Conservation (phyloP, 2,888 invertebrate species). For the Pseudanteris insignis region DNA sequence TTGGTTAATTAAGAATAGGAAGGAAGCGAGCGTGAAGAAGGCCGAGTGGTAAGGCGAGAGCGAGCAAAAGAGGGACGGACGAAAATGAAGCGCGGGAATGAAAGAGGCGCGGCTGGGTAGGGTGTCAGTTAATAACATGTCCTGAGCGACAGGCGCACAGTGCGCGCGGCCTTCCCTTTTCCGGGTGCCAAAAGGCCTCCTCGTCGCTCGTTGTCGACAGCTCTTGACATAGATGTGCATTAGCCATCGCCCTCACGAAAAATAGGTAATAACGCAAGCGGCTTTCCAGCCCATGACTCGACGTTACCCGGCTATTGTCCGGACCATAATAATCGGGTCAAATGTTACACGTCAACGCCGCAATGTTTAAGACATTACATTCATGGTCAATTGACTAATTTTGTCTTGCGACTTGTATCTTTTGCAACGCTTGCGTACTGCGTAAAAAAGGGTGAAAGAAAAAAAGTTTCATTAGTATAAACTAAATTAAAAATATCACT, state of each 20-base stretch:
- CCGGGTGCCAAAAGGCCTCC: conserved; percentile 46
- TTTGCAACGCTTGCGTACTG: too few relatives aligned
- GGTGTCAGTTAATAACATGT: conserved; percentile 63
- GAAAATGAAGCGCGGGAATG: conserved; percentile 28
- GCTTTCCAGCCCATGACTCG: conserved; percentile 25
- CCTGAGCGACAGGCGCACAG: conserved; percentile 61
- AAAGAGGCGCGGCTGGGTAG: conserved; percentile 46
- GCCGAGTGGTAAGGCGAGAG: conserved; percentile 37
- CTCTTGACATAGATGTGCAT: conserved; percentile 41
- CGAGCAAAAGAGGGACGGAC: conserved; percentile 43
- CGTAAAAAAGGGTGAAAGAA: too few relatives aligned
- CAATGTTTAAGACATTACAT: conserved; percentile 5
- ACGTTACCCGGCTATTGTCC: conserved; percentile 5
- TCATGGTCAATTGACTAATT: conserved; percentile 1
- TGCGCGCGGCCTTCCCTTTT: conserved; percentile 56
- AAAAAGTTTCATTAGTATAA: too few relatives aligned
- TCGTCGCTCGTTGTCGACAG: conserved; percentile 34
- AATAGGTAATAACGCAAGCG: conserved; percentile 27
- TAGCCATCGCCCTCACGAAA: conserved; percentile 34
- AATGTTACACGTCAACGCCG: conserved; percentile 15
- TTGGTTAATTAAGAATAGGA: conserved; percentile 39
- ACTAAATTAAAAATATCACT: too few relatives aligned
- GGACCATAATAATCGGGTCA: conserved; percentile 18
- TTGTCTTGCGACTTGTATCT: too few relatives aligned
- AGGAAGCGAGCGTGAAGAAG: conserved; percentile 34